A percentile compares a stretch with the other conserved stretches of the same genome.
Evolutionary conservation across 2,797 vertebrate species (phyloP).

Genomic region (Cottoperca gobio): DNA sequence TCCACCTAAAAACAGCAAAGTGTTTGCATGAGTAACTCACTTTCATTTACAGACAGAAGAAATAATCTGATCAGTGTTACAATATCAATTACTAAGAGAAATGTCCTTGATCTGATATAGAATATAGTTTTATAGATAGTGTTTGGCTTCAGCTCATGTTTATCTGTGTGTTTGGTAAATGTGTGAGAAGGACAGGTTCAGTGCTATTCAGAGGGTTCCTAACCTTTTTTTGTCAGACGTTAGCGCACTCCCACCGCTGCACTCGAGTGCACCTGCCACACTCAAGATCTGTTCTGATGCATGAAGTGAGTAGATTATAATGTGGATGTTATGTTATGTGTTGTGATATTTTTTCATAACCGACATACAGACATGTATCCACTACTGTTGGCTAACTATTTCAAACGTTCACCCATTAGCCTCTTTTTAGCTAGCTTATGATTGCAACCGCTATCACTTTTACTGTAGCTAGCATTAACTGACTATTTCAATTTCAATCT

Average conservation of each 20-base stretch:
- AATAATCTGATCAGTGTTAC: background rate
- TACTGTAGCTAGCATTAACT: too few relatives aligned
- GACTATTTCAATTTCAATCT: too few relatives aligned
- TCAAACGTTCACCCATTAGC: background rate
- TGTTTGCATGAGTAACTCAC: background rate
- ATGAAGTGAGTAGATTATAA: too few relatives aligned
- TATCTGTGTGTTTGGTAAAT: background rate
- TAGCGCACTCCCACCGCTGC: too few relatives aligned
- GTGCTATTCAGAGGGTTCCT: too few relatives aligned
- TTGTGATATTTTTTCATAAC: background rate
- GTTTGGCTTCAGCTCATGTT: background rate
- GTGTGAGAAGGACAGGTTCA: too few relatives aligned
- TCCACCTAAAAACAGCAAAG: conserved; percentile 87
- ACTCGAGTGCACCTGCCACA: too few relatives aligned
- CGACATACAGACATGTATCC: background rate
- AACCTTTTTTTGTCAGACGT: too few relatives aligned
- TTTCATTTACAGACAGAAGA: background rate
- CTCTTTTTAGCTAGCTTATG: too few relatives aligned
- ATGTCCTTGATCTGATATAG: background rate
- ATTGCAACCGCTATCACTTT: too few relatives aligned
- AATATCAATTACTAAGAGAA: background rate
- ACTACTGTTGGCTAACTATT: background rate
- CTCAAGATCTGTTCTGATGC: background rate
- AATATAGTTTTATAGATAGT: background rate
- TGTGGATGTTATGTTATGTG: too few relatives aligned